Evolutionary conservation across 2,797 vertebrate species (phyloP).

Genomic region (Sebastes cheni): DNA sequence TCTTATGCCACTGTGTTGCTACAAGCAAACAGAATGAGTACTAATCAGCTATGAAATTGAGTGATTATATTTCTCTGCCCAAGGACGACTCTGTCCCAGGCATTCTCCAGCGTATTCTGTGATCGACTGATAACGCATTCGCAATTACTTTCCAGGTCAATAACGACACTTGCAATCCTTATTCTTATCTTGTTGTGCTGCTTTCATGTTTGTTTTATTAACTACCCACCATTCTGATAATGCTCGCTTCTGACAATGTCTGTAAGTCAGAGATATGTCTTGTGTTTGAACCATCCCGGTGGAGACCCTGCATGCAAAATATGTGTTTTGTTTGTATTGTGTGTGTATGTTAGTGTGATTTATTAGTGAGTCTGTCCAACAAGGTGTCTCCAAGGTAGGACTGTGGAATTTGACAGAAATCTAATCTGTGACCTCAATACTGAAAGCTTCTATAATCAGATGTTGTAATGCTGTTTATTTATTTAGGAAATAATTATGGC

Average conservation of each 20-base stretch:
- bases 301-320: background rate
- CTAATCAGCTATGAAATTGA: conserved; percentile 25
- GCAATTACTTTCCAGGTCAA: conserved; percentile 27
- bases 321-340: background rate
- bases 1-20: background rate
- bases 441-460: background rate
- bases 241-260: background rate
- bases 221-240: background rate
- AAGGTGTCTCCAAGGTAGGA: background rate
- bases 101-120: background rate
- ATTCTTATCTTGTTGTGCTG: conserved; percentile 1
- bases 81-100: background rate
- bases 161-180: background rate
- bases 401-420: background rate
- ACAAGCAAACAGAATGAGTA: background rate
- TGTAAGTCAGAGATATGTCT: conserved; percentile 3
- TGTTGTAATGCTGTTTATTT: background rate
- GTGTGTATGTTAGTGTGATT: background rate
- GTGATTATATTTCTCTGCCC: conserved; percentile 3
- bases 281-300: background rate
- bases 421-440: background rate
- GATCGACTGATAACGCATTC: conserved; percentile 34
- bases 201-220: conserved; percentile 24
- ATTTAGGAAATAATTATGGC: background rate
- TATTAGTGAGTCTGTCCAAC: background rate